Evolutionary conservation across 1,140 invertebrate species (phyloP), one percentile per base, ranked within the genome.

Genomic region (Solen grandis): DNA sequence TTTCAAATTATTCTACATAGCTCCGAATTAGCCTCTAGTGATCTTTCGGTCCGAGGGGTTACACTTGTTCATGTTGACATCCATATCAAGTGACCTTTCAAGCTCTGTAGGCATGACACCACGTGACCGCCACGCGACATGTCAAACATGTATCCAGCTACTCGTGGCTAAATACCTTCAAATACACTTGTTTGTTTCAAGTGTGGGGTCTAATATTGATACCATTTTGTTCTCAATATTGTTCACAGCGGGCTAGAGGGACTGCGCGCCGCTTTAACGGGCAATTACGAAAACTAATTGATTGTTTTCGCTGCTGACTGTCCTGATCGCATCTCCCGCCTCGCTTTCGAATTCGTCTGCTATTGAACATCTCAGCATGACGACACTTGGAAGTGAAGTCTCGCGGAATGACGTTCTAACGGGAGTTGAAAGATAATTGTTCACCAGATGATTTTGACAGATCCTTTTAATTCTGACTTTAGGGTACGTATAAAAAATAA

Each of bases 321-420:
- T 52, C 29, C 33, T 36, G 5, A 59, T 38, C 52, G 33, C 35
- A 46, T 38, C 52, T 46, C 75, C 75, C 16, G 62, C 50, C 36
- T 62, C 52, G 75, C 57, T 66, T 52, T 68, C 68, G 63, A 68
- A 77, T 57, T 66, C 66, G 63, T 31, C 33, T 35, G 66, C n/a
- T 50, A 68, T 68, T 25, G 75, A 35, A 14, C 31, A 68, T 41
- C 54, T 52, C 46, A 46, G 14, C 10, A 27, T 52, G 65, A 60
- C 75, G 75, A 68, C 63, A 77, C 75, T 77, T 77, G 75, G 66
- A 27, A 31, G 27, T 59, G 75, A 77, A 77, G 54, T 77, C 75
- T 68, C 75, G 63, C 75, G 75, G 46, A 77, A 77, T 46, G 75
- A 68, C 60, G 75, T 46, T 54, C 63, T 54, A 77, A 77, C 75